Conservation (phyloP, 92 coral and sea anemone species). For the Epizoanthus fatuus region DNA sequence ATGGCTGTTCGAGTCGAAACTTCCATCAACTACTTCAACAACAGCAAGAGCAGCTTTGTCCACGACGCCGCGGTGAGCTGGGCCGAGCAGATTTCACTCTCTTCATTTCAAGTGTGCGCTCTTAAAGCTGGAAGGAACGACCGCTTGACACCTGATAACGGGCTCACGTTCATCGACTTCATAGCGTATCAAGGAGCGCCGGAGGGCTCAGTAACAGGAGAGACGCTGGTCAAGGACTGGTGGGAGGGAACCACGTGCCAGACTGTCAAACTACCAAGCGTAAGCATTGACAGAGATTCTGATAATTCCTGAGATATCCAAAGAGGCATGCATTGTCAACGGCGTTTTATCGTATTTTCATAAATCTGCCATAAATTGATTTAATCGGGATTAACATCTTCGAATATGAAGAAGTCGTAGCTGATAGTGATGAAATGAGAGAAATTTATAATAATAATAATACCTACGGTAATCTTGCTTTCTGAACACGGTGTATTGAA, state of each 20-base stretch:
- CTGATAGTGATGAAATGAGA: too few relatives aligned
- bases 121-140: constrained; percentile 86
- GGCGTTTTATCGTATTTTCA: too few relatives aligned
- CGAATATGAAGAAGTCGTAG: too few relatives aligned
- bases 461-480: too few relatives aligned
- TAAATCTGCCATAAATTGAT: too few relatives aligned
- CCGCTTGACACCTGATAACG: constrained; percentile 74
- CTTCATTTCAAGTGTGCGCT: constrained; percentile 74
- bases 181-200: constrained; percentile 82
- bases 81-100: constrained; percentile 66
- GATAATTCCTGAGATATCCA: background rate
- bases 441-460: too few relatives aligned
- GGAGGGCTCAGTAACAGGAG: constrained; percentile 60
- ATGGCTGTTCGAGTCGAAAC: constrained; percentile 65
- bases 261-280: background rate
- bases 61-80: constrained; percentile 82
- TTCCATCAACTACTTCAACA: constrained; percentile 71
- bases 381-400: too few relatives aligned
- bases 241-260: constrained; percentile 88
- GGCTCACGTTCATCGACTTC: constrained; percentile 79
- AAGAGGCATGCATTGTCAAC: background rate
- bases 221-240: constrained; percentile 61
- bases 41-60: constrained; percentile 57
- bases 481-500: too few relatives aligned
- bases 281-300: background rate